These are phyloP conservation scores for Ephestia elutella DNA, from an alignment of 1,140 invertebrate species.

Conservation along the genomic window DNA sequence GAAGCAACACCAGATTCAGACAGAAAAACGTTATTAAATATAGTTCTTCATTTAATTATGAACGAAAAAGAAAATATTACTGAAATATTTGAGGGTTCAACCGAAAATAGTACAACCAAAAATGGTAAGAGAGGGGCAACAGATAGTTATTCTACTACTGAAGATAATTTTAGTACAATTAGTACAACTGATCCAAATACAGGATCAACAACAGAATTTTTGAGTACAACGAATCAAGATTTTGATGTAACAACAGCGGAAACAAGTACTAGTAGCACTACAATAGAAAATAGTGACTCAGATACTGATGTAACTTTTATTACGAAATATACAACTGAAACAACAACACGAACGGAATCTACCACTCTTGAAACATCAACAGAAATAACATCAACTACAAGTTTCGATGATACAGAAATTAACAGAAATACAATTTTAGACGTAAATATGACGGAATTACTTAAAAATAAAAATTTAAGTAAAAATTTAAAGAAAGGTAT, in stretches of 20 bases:
- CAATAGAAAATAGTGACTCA: background rate
- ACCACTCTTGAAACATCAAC: background rate
- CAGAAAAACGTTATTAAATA: background rate
- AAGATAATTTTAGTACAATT: background rate
- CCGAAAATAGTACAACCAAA: background rate
- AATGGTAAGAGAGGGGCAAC: background rate
- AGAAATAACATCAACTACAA: background rate
- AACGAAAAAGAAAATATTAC: background rate
- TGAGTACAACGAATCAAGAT: background rate
- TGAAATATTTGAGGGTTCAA: background rate
- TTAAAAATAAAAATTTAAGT: conserved; percentile 16
- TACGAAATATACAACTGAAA: background rate
- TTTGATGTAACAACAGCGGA: background rate
- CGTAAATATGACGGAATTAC: background rate
- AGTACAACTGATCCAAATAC: too few relatives aligned
- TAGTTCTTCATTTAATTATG: background rate
- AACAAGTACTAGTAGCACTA: background rate
- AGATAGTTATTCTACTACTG: background rate
- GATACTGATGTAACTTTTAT: background rate
- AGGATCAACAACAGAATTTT: background rate
- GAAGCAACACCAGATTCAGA: background rate
- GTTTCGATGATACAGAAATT: background rate
- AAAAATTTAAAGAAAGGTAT: conserved; percentile 21
- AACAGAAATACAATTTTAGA: background rate
- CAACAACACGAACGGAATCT: background rate